phyloP scores from a whole-genome alignment of 2,113 vertebrate genomes.

The Parotia lawesii region DNA sequence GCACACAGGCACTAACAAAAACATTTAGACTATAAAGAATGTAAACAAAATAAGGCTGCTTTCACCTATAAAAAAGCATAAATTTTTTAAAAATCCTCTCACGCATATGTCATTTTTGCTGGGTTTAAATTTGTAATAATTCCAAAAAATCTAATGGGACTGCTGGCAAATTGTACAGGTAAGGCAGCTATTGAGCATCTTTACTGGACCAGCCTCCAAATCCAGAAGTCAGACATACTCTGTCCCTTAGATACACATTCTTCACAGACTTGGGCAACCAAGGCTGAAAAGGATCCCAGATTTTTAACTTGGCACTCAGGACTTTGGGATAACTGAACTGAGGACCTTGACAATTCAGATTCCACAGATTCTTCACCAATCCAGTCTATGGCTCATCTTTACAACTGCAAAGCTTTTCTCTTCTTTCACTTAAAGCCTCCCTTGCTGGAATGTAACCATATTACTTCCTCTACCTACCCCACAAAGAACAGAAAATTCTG shows the following conservation, averaged over 20 bases:
- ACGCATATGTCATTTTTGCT: rapidly evolving
- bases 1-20: neutral
- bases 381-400: neutral
- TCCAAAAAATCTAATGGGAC: neutral
- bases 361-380: neutral
- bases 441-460: neutral
- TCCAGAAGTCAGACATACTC: neutral
- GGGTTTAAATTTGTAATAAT: neutral
- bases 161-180: neutral
- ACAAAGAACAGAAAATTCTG: neutral
- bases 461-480: neutral
- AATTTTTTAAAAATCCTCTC: neutral
- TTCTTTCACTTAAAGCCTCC: neutral
- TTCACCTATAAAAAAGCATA: neutral
- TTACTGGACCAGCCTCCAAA: neutral
- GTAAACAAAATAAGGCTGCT: neutral
- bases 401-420: neutral
- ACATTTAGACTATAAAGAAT: neutral
- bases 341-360: neutral
- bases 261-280: neutral
- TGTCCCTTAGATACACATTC: neutral
- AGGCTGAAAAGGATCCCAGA: neutral
- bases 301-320: neutral
- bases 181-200: neutral
- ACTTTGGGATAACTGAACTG: neutral